Base-by-base conservation (phyloP, 1,140 invertebrate genomes). In the Semibalanus balanoides region DNA sequence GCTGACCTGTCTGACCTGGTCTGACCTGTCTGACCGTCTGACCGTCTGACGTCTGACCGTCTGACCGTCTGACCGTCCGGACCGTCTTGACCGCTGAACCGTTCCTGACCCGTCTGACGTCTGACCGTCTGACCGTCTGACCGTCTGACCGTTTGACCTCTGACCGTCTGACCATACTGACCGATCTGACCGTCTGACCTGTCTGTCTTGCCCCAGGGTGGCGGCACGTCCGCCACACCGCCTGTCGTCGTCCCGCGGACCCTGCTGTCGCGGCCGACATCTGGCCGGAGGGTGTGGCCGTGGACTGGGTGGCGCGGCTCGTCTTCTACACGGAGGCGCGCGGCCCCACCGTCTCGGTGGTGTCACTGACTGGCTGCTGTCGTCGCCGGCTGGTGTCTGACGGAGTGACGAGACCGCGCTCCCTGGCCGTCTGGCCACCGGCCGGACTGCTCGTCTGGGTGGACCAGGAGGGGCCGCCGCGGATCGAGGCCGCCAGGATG, bases 281-380 rank as follows among this genome's bases (percentile, higher is more conserved):
- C 30, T 89, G 91, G 82, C 92, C 93, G 0, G 94, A 96, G 83
- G 89, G 93, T 43, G 84, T 99, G 78, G 95, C 96, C 0, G 90
- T 99, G 74, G 97, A 99, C 84, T 94, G 93, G 94, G 86, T 96
- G 1, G 90, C 90, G 0, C 88, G 93, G 74, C 99, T 98, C 84
- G 89, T 99, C n/a, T 99, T 96, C 83, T 99, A 95, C 93, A 93
- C 94, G 0, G 97, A 99, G 84, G 92, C 93, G 3, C 88, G 88
- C 7, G 89, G 90, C 0, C 91, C 93, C 74, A 88, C 92, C 70
- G 95, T 99, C 76, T 95, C 97, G 83, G 94, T 99, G 0, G 88
- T 94, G 0, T 87, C 90, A 73, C 82, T 98, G 0, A 90, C 96
- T 82, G 92, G 94, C 5, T 90, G 89, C 0, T 93, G 88, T 81